Conservation (phyloP, 2,797 vertebrate species). For the Tragelaphus eurycerus region DNA sequence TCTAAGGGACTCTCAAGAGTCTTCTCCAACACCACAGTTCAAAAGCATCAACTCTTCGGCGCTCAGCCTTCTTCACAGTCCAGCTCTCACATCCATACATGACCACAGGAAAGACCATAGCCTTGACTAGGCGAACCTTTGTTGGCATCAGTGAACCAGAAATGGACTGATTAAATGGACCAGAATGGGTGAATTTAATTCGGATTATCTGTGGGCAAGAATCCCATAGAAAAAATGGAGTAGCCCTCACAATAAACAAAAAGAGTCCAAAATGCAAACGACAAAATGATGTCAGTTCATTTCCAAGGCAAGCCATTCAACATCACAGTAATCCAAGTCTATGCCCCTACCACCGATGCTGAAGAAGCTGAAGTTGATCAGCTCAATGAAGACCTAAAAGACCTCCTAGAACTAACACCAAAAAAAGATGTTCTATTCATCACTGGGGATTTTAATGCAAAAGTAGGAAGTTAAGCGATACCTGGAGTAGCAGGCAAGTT, state of each 20-base stretch:
- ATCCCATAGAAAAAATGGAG: neutral
- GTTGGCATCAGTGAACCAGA: neutral
- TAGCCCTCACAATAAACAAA: neutral
- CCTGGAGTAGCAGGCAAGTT: neutral
- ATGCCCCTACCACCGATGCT: neutral
- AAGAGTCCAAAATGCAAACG: neutral
- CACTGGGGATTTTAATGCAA: neutral
- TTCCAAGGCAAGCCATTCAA: neutral
- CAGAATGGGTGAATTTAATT: neutral
- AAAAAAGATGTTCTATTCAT: neutral
- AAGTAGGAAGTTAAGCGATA: neutral
- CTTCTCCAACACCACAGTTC: no score
- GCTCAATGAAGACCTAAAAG: neutral
- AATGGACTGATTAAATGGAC: neutral
- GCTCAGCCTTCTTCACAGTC: no score
- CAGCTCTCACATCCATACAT: no score
- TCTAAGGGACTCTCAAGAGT: no score
- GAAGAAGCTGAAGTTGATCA: neutral
- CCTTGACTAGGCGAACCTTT: no score
- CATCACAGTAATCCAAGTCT: neutral
- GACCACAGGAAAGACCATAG: no score
- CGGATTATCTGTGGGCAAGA: neutral
- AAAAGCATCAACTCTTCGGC: no score
- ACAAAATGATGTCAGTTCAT: neutral
- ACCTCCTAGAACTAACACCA: neutral